A percentile compares a stretch with the other conserved stretches of the same genome.
Conservation (phyloP, 2,113 vertebrate species). For the Onychostruthus taczanowskii region DNA sequence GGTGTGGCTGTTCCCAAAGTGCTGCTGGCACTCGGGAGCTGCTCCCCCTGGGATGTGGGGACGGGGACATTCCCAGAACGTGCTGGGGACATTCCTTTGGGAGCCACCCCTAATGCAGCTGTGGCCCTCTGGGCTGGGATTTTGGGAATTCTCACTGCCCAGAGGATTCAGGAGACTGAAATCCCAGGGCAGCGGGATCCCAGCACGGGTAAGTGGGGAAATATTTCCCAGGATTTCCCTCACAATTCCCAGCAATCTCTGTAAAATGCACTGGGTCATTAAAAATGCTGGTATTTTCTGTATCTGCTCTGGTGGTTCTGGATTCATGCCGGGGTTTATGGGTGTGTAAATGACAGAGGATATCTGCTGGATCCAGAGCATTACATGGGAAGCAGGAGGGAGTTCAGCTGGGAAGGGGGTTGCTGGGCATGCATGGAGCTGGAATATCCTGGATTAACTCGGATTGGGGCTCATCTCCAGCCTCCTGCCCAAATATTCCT, state of each 20-base stretch:
- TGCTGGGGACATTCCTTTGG: accelerated
- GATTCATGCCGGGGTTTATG: background rate
- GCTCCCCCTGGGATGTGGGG: background rate
- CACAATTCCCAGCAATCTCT: background rate
- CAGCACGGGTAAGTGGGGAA: background rate
- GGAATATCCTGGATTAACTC: accelerated
- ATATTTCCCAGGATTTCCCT: background rate
- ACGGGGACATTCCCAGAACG: accelerated
- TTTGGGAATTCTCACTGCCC: background rate
- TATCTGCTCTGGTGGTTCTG: background rate
- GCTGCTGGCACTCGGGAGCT: background rate
- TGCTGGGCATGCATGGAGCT: background rate
- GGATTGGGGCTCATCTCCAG: accelerated
- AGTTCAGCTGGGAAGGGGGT: background rate
- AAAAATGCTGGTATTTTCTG: background rate
- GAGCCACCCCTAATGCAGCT: background rate
- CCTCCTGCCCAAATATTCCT: background rate
- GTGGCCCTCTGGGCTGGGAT: background rate
- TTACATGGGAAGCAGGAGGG: background rate
- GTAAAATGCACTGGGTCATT: background rate
- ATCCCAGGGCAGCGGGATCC: background rate
- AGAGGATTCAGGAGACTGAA: background rate
- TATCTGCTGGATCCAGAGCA: background rate
- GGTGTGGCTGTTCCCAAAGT: background rate
- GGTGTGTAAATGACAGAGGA: background rate